Percentiles rank a stretch among this genome's conserved stretches.
These are phyloP conservation scores for Pteronotus mesoamericanus DNA, from an alignment of 2,797 vertebrate genomes.

Conservation along the genomic window DNA sequence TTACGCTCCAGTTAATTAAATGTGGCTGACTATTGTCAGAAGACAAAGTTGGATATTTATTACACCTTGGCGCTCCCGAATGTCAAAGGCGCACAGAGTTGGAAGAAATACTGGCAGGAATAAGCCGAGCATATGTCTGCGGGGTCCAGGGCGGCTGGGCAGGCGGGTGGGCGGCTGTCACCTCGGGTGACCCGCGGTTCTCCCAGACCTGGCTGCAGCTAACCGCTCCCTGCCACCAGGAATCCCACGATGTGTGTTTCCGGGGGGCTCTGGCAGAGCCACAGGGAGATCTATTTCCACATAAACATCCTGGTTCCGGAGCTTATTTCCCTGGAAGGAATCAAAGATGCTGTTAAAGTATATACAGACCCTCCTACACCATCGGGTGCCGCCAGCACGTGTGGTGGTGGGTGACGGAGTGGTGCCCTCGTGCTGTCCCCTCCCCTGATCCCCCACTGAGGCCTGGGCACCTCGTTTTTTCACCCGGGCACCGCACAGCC, in stretches of 20 bases:
- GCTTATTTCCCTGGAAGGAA: constrained; percentile 61
- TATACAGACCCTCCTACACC: background rate
- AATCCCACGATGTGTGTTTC: background rate
- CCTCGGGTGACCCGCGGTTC: constrained; percentile 3
- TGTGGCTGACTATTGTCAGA: constrained; percentile 63
- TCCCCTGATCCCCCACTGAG: too few species aligned
- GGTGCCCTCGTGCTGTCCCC: fast-evolving
- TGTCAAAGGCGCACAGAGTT: constrained; percentile 41
- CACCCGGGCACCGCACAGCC: background rate
- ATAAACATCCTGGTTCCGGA: constrained; percentile 62
- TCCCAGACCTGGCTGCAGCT: background rate
- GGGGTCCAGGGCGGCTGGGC: background rate
- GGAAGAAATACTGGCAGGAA: constrained; percentile 20
- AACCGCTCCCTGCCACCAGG: background rate
- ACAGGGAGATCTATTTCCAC: constrained; percentile 4
- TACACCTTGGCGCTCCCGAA: constrained; percentile 52
- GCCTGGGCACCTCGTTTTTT: background rate
- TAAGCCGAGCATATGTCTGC: background rate
- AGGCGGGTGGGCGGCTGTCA: background rate
- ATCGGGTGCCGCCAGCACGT: fast-evolving
- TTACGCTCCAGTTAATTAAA: constrained; percentile 75
- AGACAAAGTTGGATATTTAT: constrained; percentile 65
- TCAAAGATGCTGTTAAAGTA: background rate
- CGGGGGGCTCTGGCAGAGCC: background rate
- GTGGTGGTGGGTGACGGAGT: background rate